Evolutionary conservation across 2,113 vertebrate species (phyloP).

Genomic region (Delphinapterus leucas): DNA sequence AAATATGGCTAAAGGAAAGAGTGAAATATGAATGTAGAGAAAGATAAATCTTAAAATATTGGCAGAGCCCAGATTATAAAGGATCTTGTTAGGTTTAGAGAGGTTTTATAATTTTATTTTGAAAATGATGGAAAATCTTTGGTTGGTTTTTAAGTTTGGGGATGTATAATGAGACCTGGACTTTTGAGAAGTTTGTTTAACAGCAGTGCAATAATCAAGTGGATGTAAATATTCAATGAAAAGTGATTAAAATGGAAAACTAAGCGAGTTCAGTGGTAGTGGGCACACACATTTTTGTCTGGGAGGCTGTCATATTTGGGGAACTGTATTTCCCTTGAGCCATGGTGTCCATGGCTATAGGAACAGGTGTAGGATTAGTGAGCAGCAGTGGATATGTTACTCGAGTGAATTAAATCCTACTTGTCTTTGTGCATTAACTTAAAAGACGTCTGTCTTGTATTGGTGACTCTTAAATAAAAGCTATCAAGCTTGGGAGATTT

Average conservation of each 20-base stretch:
- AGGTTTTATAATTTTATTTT: not conserved
- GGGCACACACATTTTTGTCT: not conserved
- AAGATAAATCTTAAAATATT: not conserved
- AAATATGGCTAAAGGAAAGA: not conserved
- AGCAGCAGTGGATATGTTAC: not conserved
- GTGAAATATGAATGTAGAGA: not conserved
- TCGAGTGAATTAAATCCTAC: not conserved
- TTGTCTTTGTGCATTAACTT: not conserved
- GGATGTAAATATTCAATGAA: not conserved
- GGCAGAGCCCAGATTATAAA: not conserved
- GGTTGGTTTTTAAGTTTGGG: not conserved
- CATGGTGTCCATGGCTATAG: not conserved
- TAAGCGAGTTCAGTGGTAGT: not conserved
- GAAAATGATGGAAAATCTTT: not conserved
- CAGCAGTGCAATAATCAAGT: not conserved
- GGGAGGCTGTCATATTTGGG: not conserved
- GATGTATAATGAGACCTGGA: not conserved
- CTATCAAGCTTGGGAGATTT: not conserved
- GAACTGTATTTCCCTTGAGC: not conserved
- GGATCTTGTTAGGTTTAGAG: not conserved
- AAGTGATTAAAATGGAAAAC: not conserved
- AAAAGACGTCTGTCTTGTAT: not conserved
- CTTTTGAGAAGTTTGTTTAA: not conserved
- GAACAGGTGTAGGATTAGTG: not conserved
- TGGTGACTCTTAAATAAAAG: not conserved